phyloP scores from a whole-genome alignment of 2,113 vertebrate species.

The Carassius gibelio region DNA sequence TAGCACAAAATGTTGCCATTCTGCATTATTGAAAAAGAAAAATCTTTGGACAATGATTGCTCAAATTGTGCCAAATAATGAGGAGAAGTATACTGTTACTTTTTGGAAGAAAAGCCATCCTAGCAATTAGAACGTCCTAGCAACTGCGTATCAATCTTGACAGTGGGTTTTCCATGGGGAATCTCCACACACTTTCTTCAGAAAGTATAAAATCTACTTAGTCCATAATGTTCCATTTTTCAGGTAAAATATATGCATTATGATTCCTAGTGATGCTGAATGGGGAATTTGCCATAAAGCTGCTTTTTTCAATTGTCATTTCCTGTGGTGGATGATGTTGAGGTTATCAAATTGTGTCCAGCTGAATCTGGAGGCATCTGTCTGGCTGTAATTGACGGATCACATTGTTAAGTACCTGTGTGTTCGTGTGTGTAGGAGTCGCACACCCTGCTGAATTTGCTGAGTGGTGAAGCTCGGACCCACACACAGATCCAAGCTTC shows the following conservation, averaged over 20 bases:
- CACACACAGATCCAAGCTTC: slow-evolving; percentile 63
- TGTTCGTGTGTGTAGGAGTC: slow-evolving; percentile 72
- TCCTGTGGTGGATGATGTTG: not conserved
- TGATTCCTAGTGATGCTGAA: not conserved
- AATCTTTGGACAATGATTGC: not conserved
- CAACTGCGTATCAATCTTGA: too few species aligned
- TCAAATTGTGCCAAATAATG: not conserved
- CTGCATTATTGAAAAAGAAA: not conserved
- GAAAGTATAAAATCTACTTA: too few species aligned
- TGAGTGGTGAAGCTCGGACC: slow-evolving; percentile 72
- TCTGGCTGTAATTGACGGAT: not conserved
- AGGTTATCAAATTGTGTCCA: not conserved
- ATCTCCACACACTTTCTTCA: too few species aligned
- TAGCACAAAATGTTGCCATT: not conserved
- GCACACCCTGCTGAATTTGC: slow-evolving; percentile 80
- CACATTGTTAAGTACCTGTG: slow-evolving; percentile 16
- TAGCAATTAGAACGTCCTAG: too few species aligned
- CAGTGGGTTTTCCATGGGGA: too few species aligned
- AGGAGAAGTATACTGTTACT: not conserved
- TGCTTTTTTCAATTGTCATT: not conserved
- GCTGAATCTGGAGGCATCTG: not conserved
- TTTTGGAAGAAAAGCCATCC: too few species aligned
- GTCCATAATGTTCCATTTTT: not conserved
- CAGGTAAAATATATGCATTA: not conserved
- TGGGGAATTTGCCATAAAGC: not conserved